These are phyloP conservation scores for Mionectes macconnelli DNA, from an alignment of 2,113 vertebrate genomes.

Conservation along the genomic window DNA sequence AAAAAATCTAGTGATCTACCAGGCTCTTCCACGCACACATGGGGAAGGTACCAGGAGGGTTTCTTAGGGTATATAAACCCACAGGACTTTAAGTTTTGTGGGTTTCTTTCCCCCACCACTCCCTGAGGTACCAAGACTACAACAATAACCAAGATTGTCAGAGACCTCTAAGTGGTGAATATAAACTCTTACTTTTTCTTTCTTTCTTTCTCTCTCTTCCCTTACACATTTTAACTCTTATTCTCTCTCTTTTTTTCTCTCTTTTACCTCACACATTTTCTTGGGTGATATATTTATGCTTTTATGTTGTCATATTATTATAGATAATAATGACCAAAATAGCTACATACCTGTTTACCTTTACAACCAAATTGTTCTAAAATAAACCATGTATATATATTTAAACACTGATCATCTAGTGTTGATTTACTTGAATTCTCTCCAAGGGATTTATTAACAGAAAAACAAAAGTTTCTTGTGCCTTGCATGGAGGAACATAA, in stretches of 20 bases:
- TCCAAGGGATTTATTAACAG: not conserved
- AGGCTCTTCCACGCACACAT: not conserved
- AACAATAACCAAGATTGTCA: not conserved
- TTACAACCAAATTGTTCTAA: not conserved
- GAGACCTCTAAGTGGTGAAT: not conserved
- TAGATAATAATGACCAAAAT: not conserved
- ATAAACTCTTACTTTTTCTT: not conserved
- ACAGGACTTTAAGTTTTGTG: not conserved
- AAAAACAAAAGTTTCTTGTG: not conserved
- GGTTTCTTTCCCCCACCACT: not conserved
- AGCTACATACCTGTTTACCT: not conserved
- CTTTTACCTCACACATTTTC: not conserved
- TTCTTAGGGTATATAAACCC: not conserved
- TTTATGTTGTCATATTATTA: not conserved
- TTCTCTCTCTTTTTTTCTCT: not conserved
- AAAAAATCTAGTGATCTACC: not conserved
- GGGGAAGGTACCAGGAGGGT: not conserved
- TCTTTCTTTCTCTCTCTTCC: not conserved
- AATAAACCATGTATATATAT: not conserved
- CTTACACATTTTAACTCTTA: not conserved
- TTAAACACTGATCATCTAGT: not conserved
- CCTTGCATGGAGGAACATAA: not conserved
- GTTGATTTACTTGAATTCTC: not conserved
- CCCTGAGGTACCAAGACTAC: not conserved
- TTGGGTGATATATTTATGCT: not conserved